phyloP scores from a whole-genome alignment of 2,113 vertebrate species.

The Oreocharis arfaki region DNA sequence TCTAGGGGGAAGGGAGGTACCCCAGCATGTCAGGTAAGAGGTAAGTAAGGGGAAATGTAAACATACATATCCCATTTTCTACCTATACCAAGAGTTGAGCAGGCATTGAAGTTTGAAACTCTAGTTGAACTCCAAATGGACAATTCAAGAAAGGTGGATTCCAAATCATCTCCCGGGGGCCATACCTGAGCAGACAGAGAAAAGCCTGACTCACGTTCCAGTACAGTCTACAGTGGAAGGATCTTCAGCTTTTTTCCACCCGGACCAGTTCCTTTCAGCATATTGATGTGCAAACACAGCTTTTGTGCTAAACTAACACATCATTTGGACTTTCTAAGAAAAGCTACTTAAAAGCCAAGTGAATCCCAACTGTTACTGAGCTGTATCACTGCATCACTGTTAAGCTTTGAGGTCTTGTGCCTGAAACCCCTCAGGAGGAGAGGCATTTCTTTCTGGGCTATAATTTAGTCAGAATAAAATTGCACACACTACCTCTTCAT shows the following conservation, averaged over 20 bases:
- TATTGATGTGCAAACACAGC: background rate
- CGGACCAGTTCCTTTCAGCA: background rate
- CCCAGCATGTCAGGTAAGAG: background rate
- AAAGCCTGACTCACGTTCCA: background rate
- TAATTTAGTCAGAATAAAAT: background rate
- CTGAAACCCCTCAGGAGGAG: background rate
- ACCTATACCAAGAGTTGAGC: background rate
- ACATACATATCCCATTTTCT: background rate
- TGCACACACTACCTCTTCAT: background rate
- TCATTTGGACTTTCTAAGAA: background rate
- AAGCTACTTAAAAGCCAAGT: background rate
- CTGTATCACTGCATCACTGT: background rate
- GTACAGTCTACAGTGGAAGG: background rate
- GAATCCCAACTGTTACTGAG: background rate
- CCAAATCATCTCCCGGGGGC: background rate
- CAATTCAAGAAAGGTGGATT: background rate
- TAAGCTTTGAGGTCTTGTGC: background rate
- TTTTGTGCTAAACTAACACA: background rate
- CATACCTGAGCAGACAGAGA: fast-evolving
- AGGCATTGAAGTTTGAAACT: background rate
- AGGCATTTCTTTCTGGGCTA: background rate
- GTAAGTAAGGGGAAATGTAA: background rate
- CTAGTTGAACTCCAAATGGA: background rate
- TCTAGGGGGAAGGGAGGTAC: background rate
- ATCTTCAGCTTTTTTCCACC: background rate